Evolutionary conservation across 2,113 vertebrate genomes (phyloP), one percentile per base, ranked within the genome.

Genomic region (Crocuta crocuta): DNA sequence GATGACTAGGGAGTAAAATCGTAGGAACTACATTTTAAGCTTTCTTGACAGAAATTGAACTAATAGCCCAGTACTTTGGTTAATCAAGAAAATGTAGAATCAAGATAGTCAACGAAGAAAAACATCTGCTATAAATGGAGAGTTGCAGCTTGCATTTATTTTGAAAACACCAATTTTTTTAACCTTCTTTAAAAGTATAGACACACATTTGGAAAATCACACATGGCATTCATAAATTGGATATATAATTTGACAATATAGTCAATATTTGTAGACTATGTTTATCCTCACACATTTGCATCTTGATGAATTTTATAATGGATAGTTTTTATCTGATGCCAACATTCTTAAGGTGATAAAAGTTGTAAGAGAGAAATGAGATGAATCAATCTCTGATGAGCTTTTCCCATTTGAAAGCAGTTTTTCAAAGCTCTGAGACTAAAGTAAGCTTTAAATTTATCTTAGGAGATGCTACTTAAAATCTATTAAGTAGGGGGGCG

Each of bases 11-110:
- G 7, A 91, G 13, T 12, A 33, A 79, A 93, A n/a, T 61, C 63
- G 1, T n/a, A 81, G 48, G 4, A 92, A 89, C 19, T 78, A 50
- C 26, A 86, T 83, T 91, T 78, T 85, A 82, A 79, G 33, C 3
- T 70, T 94, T 91, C 58, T 93, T 81, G 26, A 61, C 12, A 89
- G 63, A 28, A 79, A 63, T 70, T 92, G 63, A 92, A 86, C 31
- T 35, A 95, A 89, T 58, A 71, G 23, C 21, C 19, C 0, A n/a
- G n/a, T 66, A 92, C 19, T 76, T 89, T 16, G 66, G 31, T 28
- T 93, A 92, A 65, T 91, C 17, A 92, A 93, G 65, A 89, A 81
- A 92, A 74, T 84, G 21, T 61, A 58, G 68, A 31, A 65, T 82
- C 12, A n/a, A 63, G 50, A 84, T 24, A 84, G 43, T 86, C 33